Percentiles rank a stretch among this genome's conserved stretches.
phyloP scores from a whole-genome alignment of 2,113 vertebrate species.

The Saiga tatarica region DNA sequence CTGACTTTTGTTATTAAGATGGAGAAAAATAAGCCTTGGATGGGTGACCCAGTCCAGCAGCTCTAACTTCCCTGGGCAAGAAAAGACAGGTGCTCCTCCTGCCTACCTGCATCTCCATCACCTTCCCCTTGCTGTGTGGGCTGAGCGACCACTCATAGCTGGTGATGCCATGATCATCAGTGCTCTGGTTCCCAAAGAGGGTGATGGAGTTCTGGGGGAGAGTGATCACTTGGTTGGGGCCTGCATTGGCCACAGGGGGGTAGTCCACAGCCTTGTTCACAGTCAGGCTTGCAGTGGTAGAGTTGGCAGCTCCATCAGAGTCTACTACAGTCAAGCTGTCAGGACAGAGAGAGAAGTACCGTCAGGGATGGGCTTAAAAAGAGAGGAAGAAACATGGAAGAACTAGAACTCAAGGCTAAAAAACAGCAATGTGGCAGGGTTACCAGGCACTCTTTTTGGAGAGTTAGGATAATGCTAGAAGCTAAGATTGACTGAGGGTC shows the following conservation, averaged over 20 bases:
- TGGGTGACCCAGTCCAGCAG: background rate
- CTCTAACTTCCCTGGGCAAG: background rate
- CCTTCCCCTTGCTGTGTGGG: constrained; percentile 95
- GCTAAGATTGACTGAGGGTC: background rate
- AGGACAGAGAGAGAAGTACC: background rate
- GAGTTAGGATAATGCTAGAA: background rate
- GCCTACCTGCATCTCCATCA: constrained; percentile 98
- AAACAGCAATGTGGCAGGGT: background rate
- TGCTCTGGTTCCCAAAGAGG: constrained; percentile 94
- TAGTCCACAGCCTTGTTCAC: constrained; percentile 98
- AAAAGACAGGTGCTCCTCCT: background rate
- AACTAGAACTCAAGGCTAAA: background rate
- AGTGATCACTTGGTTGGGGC: constrained; percentile 96
- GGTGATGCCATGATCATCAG: constrained; percentile 93
- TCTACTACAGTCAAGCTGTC: constrained; percentile 94
- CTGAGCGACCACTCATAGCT: constrained; percentile 98
- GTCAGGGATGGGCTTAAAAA: background rate
- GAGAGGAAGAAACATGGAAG: background rate
- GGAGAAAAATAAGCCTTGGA: constrained; percentile 1
- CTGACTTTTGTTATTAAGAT: constrained; percentile 21
- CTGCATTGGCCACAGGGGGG: constrained; percentile 92
- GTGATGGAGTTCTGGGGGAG: constrained; percentile 94
- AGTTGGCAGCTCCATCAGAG: constrained; percentile 92
- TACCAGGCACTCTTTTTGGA: background rate
- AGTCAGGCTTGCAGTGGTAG: constrained; percentile 90